phyloP scores from a whole-genome alignment of 2,113 vertebrate genomes.

The Gallinago jamesoni region DNA sequence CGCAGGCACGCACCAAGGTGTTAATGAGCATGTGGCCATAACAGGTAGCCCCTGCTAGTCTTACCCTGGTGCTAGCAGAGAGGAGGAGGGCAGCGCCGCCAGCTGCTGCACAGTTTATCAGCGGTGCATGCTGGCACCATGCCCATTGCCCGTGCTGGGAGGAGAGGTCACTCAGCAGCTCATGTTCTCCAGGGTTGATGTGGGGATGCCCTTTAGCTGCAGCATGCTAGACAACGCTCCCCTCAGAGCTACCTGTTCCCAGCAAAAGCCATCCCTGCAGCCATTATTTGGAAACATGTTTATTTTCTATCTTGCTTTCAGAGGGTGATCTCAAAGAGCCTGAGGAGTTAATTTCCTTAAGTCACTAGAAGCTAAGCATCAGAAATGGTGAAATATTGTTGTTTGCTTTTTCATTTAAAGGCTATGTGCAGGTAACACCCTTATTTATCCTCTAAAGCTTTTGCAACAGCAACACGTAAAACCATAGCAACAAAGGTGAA shows the following conservation, averaged over 20 bases:
- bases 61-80: background rate
- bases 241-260: background rate
- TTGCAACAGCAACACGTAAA: background rate
- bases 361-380: background rate
- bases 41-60: background rate
- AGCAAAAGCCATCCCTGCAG: background rate
- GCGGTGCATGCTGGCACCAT: background rate
- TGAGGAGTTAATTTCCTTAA: background rate
- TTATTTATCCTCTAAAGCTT: background rate
- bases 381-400: background rate
- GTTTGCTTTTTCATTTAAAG: background rate
- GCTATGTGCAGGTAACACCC: background rate
- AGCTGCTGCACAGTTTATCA: background rate
- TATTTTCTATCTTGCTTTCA: background rate
- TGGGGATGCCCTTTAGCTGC: background rate
- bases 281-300: background rate
- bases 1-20: background rate
- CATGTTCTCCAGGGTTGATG: background rate
- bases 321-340: background rate
- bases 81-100: background rate
- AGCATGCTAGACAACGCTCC: accelerated
- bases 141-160: background rate
- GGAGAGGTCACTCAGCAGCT: background rate
- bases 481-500: constrained; percentile 29
- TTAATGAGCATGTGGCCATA: background rate